Evolutionary conservation across 2,888 invertebrate genomes (phyloP).

Genomic region (Orthonychiurus folsomi): DNA sequence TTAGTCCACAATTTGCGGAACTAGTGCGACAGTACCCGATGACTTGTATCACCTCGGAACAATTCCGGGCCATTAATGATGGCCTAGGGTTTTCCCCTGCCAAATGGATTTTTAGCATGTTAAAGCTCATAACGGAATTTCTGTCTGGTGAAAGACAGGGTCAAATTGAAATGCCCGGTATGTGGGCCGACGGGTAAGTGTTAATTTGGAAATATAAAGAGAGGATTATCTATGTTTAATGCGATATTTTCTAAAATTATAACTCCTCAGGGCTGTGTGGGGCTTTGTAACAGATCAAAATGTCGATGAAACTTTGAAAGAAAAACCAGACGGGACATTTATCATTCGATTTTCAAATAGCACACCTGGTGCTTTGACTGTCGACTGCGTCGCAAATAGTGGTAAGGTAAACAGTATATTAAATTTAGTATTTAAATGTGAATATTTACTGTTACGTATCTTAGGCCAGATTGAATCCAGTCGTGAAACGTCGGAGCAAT

Average conservation of each 20-base stretch:
- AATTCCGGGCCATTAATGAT: too few species aligned
- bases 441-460: too few species aligned
- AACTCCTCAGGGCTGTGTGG: too few species aligned
- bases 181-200: too few species aligned
- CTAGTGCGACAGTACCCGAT: too few species aligned
- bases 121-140: background rate
- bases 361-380: background rate
- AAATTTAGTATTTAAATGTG: too few species aligned
- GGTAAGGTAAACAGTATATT: too few species aligned
- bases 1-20: too few species aligned
- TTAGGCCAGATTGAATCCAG: too few species aligned
- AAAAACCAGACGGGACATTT: background rate
- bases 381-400: background rate
- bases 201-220: background rate
- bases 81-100: background rate
- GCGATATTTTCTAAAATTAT: too few species aligned
- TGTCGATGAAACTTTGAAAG: background rate
- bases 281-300: background rate
- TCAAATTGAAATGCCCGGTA: background rate
- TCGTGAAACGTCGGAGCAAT: too few species aligned
- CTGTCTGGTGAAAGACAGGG: background rate
- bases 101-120: background rate
- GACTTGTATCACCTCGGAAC: too few species aligned
- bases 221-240: background rate
- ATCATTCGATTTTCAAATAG: background rate